These are phyloP conservation scores for Burhinus bistriatus DNA, from an alignment of 2,113 vertebrate genomes.

Conservation along the genomic window DNA sequence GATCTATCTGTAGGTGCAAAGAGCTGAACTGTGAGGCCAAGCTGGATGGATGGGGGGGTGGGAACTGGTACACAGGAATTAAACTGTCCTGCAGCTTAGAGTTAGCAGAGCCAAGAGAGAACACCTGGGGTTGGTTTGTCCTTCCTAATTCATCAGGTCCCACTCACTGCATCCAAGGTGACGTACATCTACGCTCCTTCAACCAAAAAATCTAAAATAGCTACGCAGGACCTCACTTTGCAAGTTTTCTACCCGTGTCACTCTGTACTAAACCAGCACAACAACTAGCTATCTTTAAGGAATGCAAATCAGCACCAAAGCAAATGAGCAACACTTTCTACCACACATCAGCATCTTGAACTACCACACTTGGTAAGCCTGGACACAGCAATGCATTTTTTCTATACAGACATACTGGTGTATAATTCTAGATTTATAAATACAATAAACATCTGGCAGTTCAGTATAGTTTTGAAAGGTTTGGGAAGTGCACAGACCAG, in stretches of 20 bases:
- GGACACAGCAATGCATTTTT: accelerated
- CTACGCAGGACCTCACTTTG: too few relatives aligned
- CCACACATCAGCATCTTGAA: background rate
- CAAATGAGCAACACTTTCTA: background rate
- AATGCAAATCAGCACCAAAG: background rate
- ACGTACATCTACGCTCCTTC: background rate
- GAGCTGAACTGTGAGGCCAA: background rate
- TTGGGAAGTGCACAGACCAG: accelerated
- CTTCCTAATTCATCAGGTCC: background rate
- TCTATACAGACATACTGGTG: too few relatives aligned
- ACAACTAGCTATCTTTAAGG: background rate
- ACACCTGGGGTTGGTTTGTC: background rate
- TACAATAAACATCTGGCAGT: background rate
- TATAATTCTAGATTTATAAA: background rate
- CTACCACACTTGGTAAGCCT: too few relatives aligned
- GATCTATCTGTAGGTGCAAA: background rate
- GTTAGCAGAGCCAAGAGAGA: background rate
- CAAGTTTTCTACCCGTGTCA: background rate
- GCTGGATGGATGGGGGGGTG: background rate
- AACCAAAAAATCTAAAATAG: background rate
- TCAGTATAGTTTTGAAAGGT: background rate
- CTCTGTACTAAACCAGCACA: background rate
- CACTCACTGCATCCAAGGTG: background rate
- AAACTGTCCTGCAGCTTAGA: background rate
- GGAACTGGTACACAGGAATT: background rate